Percentiles rank a stretch among this genome's conserved stretches.
phyloP scores from a whole-genome alignment of 2,113 vertebrate species.

The Ariopsis seemanni region DNA sequence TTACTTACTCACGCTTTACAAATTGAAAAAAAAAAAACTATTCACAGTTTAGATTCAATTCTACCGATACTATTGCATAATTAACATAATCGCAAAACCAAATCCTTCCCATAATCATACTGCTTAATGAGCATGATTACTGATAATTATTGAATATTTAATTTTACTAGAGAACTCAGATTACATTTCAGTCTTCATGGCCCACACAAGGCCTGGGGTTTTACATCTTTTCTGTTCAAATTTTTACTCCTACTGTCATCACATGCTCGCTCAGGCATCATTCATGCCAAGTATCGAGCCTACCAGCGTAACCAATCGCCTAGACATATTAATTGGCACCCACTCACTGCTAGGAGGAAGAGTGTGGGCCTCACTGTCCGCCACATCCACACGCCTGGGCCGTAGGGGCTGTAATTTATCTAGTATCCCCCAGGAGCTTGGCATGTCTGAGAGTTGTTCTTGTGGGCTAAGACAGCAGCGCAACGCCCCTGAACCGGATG shows the following conservation, averaged over 20 bases:
- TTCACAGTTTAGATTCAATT: neutral
- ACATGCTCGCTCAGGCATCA: neutral
- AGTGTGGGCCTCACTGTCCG: constrained; percentile 57
- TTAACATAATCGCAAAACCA: neutral
- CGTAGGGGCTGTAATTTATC: constrained; percentile 59
- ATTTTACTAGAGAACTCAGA: neutral
- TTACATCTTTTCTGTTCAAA: constrained; percentile 6
- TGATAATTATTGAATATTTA: neutral
- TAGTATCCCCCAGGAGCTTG: neutral
- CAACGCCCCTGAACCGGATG: constrained; percentile 22
- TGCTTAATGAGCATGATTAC: constrained; percentile 8
- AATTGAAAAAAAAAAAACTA: neutral
- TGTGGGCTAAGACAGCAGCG: constrained; percentile 23
- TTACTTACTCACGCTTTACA: neutral
- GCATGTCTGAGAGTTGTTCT: neutral
- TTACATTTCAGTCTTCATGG: neutral
- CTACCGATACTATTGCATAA: neutral
- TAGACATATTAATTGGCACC: constrained; percentile 54
- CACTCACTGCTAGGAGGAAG: constrained; percentile 45
- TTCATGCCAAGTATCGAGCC: constrained; percentile 34
- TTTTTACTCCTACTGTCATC: constrained; percentile 14
- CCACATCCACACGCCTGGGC: constrained; percentile 47
- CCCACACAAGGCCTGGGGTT: neutral
- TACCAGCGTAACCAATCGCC: constrained; percentile 22
- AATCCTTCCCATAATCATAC: neutral